These are phyloP conservation scores for Lysiphlebus fabarum DNA, from an alignment of 1,140 invertebrate species.

Conservation along the genomic window DNA sequence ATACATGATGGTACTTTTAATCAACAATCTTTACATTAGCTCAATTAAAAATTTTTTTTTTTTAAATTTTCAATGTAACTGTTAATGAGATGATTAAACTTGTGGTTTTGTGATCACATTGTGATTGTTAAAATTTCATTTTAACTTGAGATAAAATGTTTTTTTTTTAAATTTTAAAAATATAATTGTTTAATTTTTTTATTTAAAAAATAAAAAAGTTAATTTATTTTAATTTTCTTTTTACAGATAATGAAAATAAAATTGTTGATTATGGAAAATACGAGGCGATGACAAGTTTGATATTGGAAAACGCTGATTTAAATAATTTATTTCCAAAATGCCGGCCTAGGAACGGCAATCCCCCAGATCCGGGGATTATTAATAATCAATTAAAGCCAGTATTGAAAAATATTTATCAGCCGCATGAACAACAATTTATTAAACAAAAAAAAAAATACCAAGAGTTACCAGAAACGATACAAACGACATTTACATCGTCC, in stretches of 20 bases:
- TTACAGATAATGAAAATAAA: slow-evolving; percentile 40
- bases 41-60: no score
- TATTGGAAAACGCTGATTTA: slow-evolving; percentile 55
- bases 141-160: no score
- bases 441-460: slow-evolving; percentile 34
- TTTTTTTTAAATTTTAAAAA: no score
- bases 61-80: background rate
- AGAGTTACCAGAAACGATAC: slow-evolving; percentile 18
- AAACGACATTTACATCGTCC: slow-evolving; percentile 31
- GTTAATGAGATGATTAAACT: slow-evolving; percentile 8
- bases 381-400: background rate
- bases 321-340: slow-evolving; percentile 56
- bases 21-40: no score
- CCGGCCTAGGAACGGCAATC: slow-evolving; percentile 53
- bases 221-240: no score
- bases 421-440: slow-evolving; percentile 44
- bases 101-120: slow-evolving; percentile 5
- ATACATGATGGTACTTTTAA: no score
- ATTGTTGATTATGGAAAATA: slow-evolving; percentile 37
- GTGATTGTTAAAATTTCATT: background rate
- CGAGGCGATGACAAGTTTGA: slow-evolving; percentile 56
- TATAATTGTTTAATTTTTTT: no score
- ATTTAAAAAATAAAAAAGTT: no score
- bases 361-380: slow-evolving; percentile 41
- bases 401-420: slow-evolving; percentile 38